Conservation (phyloP, 2,888 invertebrate species). For the Muscina levida region DNA sequence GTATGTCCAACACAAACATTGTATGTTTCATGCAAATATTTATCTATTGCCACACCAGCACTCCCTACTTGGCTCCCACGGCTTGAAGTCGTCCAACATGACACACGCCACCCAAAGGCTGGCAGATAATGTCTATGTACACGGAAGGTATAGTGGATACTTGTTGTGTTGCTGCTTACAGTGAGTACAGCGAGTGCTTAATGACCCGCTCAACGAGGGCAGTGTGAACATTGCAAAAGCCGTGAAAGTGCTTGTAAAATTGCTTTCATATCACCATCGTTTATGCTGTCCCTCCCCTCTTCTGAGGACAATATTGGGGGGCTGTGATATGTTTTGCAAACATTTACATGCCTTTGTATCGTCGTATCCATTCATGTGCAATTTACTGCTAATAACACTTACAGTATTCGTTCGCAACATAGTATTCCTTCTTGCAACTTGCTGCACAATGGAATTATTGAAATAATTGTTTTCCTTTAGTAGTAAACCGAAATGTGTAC, state of each 20-base stretch:
- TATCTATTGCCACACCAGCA: no score
- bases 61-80: no score
- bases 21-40: no score
- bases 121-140: slow-evolving; percentile 4
- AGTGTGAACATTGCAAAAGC: not conserved
- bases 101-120: not conserved
- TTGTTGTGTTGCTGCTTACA: no score
- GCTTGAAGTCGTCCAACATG: no score
- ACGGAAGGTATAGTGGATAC: not conserved
- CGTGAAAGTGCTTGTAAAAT: no score
- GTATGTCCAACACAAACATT: no score
- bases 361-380: slow-evolving; percentile 20
- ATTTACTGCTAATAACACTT: slow-evolving; percentile 14
- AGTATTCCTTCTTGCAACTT: not conserved
- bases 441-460: slow-evolving; percentile 21
- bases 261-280: no score
- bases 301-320: no score
- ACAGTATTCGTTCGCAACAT: not conserved
- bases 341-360: slow-evolving; percentile 11
- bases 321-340: no score
- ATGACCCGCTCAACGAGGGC: not conserved
- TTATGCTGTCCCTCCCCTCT: no score
- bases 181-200: not conserved
- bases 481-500: not conserved
- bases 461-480: slow-evolving; percentile 28